Percentiles rank a stretch among this genome's conserved stretches.
These are phyloP conservation scores for Apis mellifera DNA, from an alignment of 1,140 invertebrate species.

Conservation along the genomic window DNA sequence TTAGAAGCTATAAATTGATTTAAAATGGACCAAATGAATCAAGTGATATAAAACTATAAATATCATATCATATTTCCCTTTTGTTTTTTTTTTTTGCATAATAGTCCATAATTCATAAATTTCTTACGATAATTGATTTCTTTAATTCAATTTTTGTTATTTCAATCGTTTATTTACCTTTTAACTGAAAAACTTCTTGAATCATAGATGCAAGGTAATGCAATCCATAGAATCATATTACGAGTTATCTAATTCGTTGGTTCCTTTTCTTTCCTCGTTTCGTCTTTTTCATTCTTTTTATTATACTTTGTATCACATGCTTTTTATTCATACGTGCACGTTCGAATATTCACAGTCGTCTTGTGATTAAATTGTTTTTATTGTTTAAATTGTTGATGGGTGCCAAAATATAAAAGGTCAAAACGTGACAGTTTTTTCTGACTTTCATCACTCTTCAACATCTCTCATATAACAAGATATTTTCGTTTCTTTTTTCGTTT, in stretches of 20 bases:
- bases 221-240: neutral
- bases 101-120: neutral
- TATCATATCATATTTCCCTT: neutral
- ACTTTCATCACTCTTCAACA: neutral
- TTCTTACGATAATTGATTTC: too few species aligned
- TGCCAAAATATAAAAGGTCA: neutral
- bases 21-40: too few species aligned
- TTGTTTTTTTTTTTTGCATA: neutral
- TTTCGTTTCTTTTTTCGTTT: neutral
- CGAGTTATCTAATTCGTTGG: neutral
- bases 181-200: neutral
- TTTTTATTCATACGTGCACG: too few species aligned
- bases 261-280: neutral
- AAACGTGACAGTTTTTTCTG: neutral
- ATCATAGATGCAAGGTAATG: neutral
- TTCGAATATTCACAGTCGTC: neutral
- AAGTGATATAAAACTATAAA: neutral
- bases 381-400: too few species aligned
- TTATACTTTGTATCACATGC: neutral
- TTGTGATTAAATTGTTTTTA: constrained; percentile 10
- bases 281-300: neutral
- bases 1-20: neutral
- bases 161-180: neutral
- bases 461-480: neutral
- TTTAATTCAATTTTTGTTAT: neutral